These are phyloP conservation scores for Eurystomus glaucurus DNA, from an alignment of 2,797 vertebrate species.

Conservation along the genomic window DNA sequence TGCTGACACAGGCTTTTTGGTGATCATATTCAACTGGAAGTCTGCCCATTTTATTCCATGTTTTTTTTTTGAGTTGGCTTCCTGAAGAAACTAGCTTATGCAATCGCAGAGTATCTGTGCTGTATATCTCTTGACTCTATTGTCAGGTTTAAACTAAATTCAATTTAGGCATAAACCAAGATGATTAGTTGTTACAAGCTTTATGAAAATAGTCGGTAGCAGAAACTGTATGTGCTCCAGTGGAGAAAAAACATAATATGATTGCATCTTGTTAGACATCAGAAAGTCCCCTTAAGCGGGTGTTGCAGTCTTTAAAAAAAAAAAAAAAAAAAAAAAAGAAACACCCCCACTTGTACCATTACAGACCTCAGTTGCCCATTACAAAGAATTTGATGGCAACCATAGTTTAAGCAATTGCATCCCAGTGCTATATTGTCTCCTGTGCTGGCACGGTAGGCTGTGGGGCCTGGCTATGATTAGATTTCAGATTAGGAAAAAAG, in stretches of 20 bases:
- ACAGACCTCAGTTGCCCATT: background rate
- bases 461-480: background rate
- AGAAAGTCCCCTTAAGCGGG: background rate
- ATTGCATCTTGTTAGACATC: background rate
- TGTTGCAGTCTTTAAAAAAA: background rate
- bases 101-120: background rate
- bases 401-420: background rate
- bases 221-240: background rate
- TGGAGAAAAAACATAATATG: background rate
- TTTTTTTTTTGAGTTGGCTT: background rate
- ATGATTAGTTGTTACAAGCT: background rate
- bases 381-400: background rate
- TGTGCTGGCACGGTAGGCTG: background rate
- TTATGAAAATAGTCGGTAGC: constrained; percentile 26
- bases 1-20: constrained; percentile 20
- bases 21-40: constrained; percentile 33
- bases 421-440: background rate
- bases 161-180: background rate
- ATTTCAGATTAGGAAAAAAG: background rate
- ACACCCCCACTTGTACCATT: background rate
- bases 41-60: background rate
- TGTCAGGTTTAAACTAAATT: constrained; percentile 46
- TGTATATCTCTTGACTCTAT: background rate
- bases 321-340: background rate
- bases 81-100: background rate